phyloP scores from a whole-genome alignment of 2,888 invertebrate genomes.

The Pandemis heparana region DNA sequence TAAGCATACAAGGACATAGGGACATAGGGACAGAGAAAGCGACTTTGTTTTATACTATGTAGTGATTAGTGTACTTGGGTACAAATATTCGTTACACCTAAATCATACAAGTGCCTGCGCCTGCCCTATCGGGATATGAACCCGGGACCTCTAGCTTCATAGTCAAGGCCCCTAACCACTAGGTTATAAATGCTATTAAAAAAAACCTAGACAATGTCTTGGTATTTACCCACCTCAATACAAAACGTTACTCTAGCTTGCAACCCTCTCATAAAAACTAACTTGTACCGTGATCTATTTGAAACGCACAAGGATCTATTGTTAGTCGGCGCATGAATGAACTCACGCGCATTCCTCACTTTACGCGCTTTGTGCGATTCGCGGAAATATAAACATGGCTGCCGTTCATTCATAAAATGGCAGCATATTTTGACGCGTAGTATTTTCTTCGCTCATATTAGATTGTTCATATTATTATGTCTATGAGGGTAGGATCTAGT shows the following conservation, averaged over 20 bases:
- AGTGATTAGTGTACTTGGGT: too few relatives aligned
- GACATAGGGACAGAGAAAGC: too few relatives aligned
- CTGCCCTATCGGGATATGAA: too few relatives aligned
- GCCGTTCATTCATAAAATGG: constrained; percentile 48
- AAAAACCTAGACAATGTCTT: not conserved
- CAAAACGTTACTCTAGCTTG: not conserved
- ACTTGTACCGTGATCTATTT: constrained; percentile 20
- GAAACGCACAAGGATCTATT: constrained; percentile 36
- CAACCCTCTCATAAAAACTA: constrained; percentile 2
- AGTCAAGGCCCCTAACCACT: too few relatives aligned
- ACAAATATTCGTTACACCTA: not conserved
- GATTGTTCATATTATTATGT: not conserved
- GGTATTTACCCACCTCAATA: not conserved
- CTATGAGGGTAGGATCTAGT: not conserved
- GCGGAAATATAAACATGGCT: constrained; percentile 42
- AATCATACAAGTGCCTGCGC: not conserved
- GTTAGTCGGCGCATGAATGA: constrained; percentile 33
- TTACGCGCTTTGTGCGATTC: constrained; percentile 40
- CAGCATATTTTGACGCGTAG: constrained; percentile 41
- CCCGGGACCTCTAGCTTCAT: too few relatives aligned
- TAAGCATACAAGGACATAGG: too few relatives aligned
- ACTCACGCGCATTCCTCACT: constrained; percentile 36
- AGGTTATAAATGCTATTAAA: too few relatives aligned
- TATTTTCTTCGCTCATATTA: not conserved
- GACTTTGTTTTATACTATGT: too few relatives aligned